Evolutionary conservation across 2,888 invertebrate genomes (phyloP).

Genomic region (Drosophila monieri): DNA sequence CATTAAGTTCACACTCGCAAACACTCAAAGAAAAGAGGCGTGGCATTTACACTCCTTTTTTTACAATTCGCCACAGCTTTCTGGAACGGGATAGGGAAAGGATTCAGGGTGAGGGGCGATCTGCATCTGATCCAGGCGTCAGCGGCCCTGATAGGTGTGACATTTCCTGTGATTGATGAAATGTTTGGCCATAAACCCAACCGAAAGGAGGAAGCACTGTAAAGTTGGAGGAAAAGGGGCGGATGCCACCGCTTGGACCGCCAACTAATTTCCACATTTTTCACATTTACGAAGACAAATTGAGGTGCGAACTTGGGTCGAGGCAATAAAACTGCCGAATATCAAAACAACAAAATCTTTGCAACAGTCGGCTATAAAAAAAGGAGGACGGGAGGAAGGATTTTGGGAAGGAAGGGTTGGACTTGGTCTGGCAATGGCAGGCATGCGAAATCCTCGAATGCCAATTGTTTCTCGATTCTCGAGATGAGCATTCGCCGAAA

Average conservation of each 20-base stretch:
- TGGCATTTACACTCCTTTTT: constrained; percentile 69
- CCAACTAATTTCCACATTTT: constrained; percentile 83
- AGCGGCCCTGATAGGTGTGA: constrained; percentile 80
- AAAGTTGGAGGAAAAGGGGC: constrained; percentile 17
- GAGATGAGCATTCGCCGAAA: constrained; percentile 69
- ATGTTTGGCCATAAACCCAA: constrained; percentile 51
- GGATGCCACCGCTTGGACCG: constrained; percentile 46
- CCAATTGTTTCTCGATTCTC: constrained; percentile 80
- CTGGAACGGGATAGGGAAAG: constrained; percentile 5
- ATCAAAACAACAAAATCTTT: constrained; percentile 79
- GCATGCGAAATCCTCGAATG: constrained; percentile 67
- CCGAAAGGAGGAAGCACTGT: constrained; percentile 27
- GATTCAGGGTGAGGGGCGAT: constrained; percentile 14
- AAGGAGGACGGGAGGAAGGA: constrained; percentile 26
- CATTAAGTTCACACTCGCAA: constrained; percentile 59
- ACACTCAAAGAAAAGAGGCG: constrained; percentile 49
- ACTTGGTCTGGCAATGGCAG: constrained; percentile 54
- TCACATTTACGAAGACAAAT: constrained; percentile 83
- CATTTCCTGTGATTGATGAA: constrained; percentile 82
- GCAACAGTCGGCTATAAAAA: constrained; percentile 69
- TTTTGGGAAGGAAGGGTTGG: constrained; percentile 50
- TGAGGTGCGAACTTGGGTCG: constrained; percentile 83
- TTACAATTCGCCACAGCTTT: constrained; percentile 59
- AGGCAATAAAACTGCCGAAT: constrained; percentile 82
- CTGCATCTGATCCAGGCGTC: constrained; percentile 59